These are phyloP conservation scores for Anguilla rostrata DNA, from an alignment of 2,113 vertebrate genomes.

Conservation along the genomic window DNA sequence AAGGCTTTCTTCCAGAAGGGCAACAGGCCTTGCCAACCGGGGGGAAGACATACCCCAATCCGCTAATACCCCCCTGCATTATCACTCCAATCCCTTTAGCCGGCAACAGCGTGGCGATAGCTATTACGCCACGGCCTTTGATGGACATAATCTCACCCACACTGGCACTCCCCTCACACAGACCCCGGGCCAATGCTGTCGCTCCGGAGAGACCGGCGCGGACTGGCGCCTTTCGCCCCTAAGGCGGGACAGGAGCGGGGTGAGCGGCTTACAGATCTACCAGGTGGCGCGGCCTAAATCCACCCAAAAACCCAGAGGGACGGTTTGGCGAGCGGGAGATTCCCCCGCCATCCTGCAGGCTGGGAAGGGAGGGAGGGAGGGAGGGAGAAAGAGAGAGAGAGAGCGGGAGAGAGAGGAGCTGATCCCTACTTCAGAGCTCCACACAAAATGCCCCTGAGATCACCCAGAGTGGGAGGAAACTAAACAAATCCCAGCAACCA, in stretches of 20 bases:
- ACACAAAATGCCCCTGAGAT: background rate
- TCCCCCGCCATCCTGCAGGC: background rate
- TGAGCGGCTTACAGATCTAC: background rate
- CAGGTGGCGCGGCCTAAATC: slow-evolving; percentile 8
- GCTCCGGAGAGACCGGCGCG: background rate
- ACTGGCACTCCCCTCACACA: background rate
- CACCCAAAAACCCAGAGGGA: background rate
- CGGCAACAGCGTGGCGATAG: background rate
- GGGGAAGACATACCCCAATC: background rate
- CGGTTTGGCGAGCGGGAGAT: background rate
- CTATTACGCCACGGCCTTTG: background rate
- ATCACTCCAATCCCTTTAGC: background rate
- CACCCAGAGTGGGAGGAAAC: background rate
- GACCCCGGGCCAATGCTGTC: background rate
- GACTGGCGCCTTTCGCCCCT: background rate
- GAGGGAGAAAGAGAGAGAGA: no score
- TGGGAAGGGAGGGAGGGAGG: background rate
- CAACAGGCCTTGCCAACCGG: background rate
- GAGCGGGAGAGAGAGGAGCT: background rate
- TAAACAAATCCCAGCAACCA: background rate
- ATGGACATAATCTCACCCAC: background rate
- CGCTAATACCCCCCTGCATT: background rate
- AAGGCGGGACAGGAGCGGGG: background rate
- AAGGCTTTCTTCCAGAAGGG: background rate
- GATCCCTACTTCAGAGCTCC: background rate